A percentile compares a stretch with the other conserved stretches of the same genome.
These are phyloP conservation scores for Crocallis elinguaria DNA, from an alignment of 2,888 invertebrate species.

Conservation along the genomic window DNA sequence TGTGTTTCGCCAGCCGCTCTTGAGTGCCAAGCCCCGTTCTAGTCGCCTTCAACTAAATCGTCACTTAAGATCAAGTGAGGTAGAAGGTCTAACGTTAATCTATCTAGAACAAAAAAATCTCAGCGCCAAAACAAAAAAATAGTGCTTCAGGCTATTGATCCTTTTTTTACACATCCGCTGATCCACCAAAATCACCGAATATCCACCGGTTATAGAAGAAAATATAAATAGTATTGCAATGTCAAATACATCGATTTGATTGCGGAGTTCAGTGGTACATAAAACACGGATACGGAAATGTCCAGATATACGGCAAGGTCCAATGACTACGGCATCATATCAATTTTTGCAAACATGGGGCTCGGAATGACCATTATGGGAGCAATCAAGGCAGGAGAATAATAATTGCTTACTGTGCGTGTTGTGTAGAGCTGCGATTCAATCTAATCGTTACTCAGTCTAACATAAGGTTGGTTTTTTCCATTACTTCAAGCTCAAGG, in stretches of 20 bases:
- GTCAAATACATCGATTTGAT: slow-evolving; percentile 41
- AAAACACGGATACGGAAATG: slow-evolving; percentile 14
- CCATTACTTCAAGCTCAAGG: neutral
- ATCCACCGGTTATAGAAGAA: slow-evolving; percentile 21
- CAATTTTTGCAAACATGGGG: slow-evolving; percentile 40
- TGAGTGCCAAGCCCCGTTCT: too few relatives aligned
- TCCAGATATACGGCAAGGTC: slow-evolving; percentile 41
- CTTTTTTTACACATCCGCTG: slow-evolving; percentile 4
- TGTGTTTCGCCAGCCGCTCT: too few relatives aligned
- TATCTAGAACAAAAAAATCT: too few relatives aligned
- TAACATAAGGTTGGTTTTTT: neutral
- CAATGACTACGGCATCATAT: slow-evolving; percentile 33
- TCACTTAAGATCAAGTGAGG: too few relatives aligned
- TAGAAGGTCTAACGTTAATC: too few relatives aligned
- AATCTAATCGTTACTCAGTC: neutral
- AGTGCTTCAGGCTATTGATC: neutral
- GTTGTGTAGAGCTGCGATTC: neutral
- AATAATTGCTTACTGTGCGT: slow-evolving; percentile 14
- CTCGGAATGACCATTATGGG: slow-evolving; percentile 19
- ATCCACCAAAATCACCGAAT: slow-evolving; percentile 20
- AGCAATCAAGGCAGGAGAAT: slow-evolving; percentile 12
- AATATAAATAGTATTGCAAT: slow-evolving; percentile 46
- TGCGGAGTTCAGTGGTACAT: slow-evolving; percentile 35
- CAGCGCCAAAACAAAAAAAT: neutral
- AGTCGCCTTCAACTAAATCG: too few relatives aligned